These are phyloP conservation scores for Hirundo rustica DNA, from an alignment of 2,797 vertebrate species.

Conservation along the genomic window DNA sequence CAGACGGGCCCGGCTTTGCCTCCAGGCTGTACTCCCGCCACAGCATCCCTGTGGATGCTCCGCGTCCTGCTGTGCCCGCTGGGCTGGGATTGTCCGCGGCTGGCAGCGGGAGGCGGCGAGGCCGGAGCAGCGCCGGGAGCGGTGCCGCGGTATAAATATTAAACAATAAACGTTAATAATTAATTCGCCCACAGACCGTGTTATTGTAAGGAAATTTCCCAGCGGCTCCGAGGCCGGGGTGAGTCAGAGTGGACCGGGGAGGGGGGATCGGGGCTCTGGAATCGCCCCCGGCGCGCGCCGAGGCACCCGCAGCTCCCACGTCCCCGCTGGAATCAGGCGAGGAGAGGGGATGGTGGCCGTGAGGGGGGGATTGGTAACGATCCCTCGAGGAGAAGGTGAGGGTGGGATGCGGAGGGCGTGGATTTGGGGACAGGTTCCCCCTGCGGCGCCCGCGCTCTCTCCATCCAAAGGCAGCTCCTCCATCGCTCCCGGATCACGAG, in stretches of 20 bases:
- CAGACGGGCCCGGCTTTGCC: too few species aligned
- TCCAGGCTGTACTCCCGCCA: rapidly evolving
- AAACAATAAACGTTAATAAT: constrained; percentile 65
- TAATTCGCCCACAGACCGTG: constrained; percentile 50
- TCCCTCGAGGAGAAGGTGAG: neutral
- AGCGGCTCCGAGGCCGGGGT: neutral
- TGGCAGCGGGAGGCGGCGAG: neutral
- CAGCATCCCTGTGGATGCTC: neutral
- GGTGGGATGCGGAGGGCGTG: neutral
- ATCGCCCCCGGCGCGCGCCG: neutral
- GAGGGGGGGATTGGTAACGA: neutral
- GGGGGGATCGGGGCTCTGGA: neutral
- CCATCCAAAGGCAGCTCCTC: constrained; percentile 7
- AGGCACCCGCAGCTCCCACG: neutral
- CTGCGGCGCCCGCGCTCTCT: neutral
- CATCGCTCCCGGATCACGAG: constrained; percentile 41
- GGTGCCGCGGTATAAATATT: constrained; percentile 52
- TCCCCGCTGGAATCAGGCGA: neutral
- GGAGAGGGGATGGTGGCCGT: neutral
- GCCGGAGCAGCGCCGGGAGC: neutral
- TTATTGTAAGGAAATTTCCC: constrained; percentile 59
- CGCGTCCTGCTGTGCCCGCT: rapidly evolving
- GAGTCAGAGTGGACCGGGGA: neutral
- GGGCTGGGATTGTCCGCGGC: neutral
- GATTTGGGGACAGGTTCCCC: neutral